Evolutionary conservation across 2,113 vertebrate species (phyloP), one percentile per base, ranked within the genome.

Genomic region (Monopterus albus): DNA sequence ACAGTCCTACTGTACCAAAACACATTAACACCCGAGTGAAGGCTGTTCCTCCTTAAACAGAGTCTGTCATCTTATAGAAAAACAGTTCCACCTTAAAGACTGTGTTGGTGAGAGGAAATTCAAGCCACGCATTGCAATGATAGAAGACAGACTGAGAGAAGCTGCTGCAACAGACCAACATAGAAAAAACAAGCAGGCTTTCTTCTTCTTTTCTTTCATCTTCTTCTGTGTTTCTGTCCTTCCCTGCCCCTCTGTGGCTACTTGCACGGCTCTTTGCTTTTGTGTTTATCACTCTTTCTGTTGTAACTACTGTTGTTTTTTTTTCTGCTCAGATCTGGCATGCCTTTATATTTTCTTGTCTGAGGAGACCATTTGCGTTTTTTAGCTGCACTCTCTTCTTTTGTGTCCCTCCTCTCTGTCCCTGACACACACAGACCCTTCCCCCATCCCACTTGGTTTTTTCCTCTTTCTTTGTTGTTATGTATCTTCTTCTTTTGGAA

Each of bases 401-500:
- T 15, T 25, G 25, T 46, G 26, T 18, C 4, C 35, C 20, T 52
- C 23, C 18, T 18, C 20, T 58, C 20, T 46, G 29, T 45, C 64
- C 29, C 70, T 58, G 10, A 70, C 36, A 58, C 21, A 67, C 51
- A 56, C 17, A 40, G 8, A 6, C 6, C 2, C 49, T 42, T 63
- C 68, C 69, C 33, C 7, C 26, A 58, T 42, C 7, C 38, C 17
- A 50, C 18, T 49, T 23, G 25, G 23, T 12, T 13, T 51, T 70
- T 45, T 42, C 10, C 3, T 40, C 20, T 18, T 11, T 17, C n/a
- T 57, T 62, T 31, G 18, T 52, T 58, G 14, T 74, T 50, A 18
- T 52, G 33, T 50, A 17, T 73, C 42, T 84, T 25, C 39, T 23
- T 57, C 20, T 28, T 72, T 45, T 62, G 28, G 28, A 56, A 52